A percentile compares a stretch with the other conserved stretches of the same genome.
phyloP scores from a whole-genome alignment of 2,113 vertebrate genomes.

The Lampris incognitus region DNA sequence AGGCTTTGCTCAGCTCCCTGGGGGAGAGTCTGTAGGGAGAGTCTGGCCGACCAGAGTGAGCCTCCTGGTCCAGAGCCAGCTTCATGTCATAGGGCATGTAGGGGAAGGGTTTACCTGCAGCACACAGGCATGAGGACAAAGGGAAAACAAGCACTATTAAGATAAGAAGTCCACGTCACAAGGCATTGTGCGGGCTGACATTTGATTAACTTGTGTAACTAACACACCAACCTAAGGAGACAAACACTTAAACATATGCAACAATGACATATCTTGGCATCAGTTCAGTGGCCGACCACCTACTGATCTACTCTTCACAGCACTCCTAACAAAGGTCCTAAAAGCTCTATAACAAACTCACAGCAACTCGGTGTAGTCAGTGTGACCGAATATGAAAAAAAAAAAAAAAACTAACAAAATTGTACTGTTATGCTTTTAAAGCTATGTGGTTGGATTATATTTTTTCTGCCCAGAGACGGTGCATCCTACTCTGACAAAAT shows the following conservation, averaged over 20 bases:
- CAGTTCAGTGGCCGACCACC: constrained; percentile 46
- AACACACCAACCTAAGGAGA: constrained; percentile 18
- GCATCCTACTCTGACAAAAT: constrained; percentile 1
- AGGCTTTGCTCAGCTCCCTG: constrained; percentile 87
- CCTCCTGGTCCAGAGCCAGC: constrained; percentile 88
- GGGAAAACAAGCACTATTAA: constrained; percentile 61
- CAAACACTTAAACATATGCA: constrained; percentile 19
- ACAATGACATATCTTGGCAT: constrained; percentile 37
- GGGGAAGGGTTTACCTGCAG: constrained; percentile 87
- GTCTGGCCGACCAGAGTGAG: constrained; percentile 83
- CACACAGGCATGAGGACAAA: constrained; percentile 70
- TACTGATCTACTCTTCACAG: constrained; percentile 46
- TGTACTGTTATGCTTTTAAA: constrained; percentile 17
- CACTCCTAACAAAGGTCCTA: constrained; percentile 55
- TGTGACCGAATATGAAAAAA: neutral
- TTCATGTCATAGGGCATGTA: constrained; percentile 91
- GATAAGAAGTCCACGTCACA: constrained; percentile 47
- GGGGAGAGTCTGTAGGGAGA: constrained; percentile 89
- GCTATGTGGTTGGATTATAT: constrained; percentile 21
- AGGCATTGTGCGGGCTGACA: constrained; percentile 42
- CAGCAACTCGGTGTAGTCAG: constrained; percentile 7
- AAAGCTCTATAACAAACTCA: constrained; percentile 56
- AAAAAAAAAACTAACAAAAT: neutral
- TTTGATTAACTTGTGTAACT: constrained; percentile 12
- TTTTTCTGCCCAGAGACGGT: constrained; percentile 23